Base-by-base conservation (phyloP, 2,113 vertebrate genomes). In the Sinocyclocheilus anophthalmus region DNA sequence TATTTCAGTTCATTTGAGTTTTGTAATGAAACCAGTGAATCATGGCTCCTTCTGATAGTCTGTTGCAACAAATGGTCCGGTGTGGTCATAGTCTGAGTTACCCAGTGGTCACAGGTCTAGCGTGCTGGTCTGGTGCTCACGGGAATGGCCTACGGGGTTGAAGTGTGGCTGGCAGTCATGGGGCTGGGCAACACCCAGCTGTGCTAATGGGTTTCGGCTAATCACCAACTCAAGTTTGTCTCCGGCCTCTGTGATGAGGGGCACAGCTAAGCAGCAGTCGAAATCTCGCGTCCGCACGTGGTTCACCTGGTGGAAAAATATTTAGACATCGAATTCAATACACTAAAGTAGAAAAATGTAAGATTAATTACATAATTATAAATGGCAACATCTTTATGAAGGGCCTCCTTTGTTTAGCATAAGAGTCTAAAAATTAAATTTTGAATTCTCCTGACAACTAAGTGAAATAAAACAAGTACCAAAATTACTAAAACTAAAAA, bases 201-300 rank as follows among this genome's bases (percentile, higher is more conserved):
- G 92, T 0, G 94, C 94, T 92, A 97, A 88, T 0, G 96, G 96
- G 86, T 96, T 98, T 45, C 98, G 93, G 91, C 97, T 98, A 87
- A 99, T 94, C 78, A 99, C 96, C 91, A 99, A 91, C 87, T 99
- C 97, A 90, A 99, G 94, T 83, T 96, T 92, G 86, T 98, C 95
- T 42, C 98, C 98, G 0, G 97, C 97, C 91, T 98, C 97, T 0
- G 97, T 96, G 93, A 99, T 96, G 84, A 99, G 95, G 0, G 98
- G 98, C 67, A 99, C 97, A 0, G 96, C 96, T 93, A 99, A 92
- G 91, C 97, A 97, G 93, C 98, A 99, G 95, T 99, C 97, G 22
- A 99, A 97, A 95, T 99, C 97, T 87, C 97, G 92, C 0, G 97
- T 99, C 88, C 96, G 95, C 37, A 98, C 91, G 5, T 95, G 97